These are phyloP conservation scores for Micrasema longulum DNA, from an alignment of 1,140 invertebrate genomes.

Conservation along the genomic window DNA sequence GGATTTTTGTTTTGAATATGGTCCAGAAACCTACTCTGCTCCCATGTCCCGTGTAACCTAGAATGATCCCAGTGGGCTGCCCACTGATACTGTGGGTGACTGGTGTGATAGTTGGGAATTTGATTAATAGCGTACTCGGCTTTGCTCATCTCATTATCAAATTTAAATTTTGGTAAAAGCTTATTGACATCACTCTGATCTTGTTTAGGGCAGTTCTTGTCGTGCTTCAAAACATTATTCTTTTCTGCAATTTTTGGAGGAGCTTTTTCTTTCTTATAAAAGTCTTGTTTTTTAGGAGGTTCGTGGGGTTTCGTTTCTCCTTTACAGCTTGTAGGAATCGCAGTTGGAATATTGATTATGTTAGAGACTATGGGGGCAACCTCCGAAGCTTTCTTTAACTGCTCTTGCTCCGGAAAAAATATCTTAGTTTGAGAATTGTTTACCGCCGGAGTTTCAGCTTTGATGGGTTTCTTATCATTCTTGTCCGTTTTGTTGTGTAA, in stretches of 20 bases:
- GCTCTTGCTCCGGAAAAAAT: slow-evolving; percentile 66
- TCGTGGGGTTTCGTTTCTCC: slow-evolving; percentile 61
- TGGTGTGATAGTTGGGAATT: slow-evolving; percentile 71
- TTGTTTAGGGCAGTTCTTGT: slow-evolving; percentile 62
- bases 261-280: slow-evolving; percentile 67
- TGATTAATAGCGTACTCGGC: slow-evolving; percentile 70
- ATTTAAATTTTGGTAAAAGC: slow-evolving; percentile 68
- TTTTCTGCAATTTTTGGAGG: slow-evolving; percentile 62
- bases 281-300: slow-evolving; percentile 66
- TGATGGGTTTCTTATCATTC: slow-evolving; percentile 60
- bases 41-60: slow-evolving; percentile 63
- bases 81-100: slow-evolving; percentile 72
- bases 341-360: slow-evolving; percentile 60
- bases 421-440: slow-evolving; percentile 62
- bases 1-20: slow-evolving; percentile 58
- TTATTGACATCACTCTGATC: slow-evolving; percentile 67
- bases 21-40: slow-evolving; percentile 65
- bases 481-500: slow-evolving; percentile 67
- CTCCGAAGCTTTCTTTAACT: slow-evolving; percentile 61
- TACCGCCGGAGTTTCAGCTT: slow-evolving; percentile 59
- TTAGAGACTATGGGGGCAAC: slow-evolving; percentile 64
- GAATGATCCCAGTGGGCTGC: slow-evolving; percentile 70
- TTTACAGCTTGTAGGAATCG: slow-evolving; percentile 59
- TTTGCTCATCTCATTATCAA: slow-evolving; percentile 68
- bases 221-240: slow-evolving; percentile 62